phyloP scores from a whole-genome alignment of 1,140 invertebrate genomes.

The Penaeus indicus region DNA sequence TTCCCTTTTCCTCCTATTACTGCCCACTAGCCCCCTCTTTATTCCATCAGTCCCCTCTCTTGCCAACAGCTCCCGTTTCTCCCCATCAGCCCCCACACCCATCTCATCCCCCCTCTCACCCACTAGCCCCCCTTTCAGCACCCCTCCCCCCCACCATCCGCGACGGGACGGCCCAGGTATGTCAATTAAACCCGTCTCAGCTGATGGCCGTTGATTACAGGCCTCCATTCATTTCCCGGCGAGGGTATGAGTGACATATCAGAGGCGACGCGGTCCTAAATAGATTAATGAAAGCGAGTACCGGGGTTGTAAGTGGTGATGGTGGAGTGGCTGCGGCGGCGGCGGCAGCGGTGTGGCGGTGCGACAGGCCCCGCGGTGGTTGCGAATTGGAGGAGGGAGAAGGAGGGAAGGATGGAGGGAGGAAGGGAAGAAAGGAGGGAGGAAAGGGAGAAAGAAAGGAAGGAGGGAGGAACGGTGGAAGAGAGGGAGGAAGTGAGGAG shows the following conservation, averaged over 20 bases:
- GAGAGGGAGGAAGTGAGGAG: no score
- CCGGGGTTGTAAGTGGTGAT: constrained; percentile 34
- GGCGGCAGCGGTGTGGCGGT: no score
- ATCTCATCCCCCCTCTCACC: not conserved
- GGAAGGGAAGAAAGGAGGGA: no score
- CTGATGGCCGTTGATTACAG: constrained; percentile 44
- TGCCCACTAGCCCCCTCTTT: not conserved
- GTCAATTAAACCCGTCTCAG: constrained; percentile 47
- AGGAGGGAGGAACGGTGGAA: no score
- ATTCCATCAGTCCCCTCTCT: not conserved
- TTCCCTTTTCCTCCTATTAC: not conserved
- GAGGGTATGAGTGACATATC: constrained; percentile 47
- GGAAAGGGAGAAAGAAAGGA: no score
- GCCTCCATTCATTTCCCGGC: constrained; percentile 54
- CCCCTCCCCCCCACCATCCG: not conserved
- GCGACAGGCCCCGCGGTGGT: no score
- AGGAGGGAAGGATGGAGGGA: no score
- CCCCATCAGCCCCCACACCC: not conserved
- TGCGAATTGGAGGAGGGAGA: no score
- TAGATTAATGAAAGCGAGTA: constrained; percentile 58
- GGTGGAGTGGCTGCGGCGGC: no score
- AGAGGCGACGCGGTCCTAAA: constrained; percentile 31
- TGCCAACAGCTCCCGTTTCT: not conserved
- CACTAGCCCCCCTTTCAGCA: not conserved
- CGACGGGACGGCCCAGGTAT: constrained; percentile 41